Percentiles rank a stretch among this genome's conserved stretches.
These are phyloP conservation scores for Eudasyphora cyanicolor DNA, from an alignment of 2,888 invertebrate species.

Conservation along the genomic window DNA sequence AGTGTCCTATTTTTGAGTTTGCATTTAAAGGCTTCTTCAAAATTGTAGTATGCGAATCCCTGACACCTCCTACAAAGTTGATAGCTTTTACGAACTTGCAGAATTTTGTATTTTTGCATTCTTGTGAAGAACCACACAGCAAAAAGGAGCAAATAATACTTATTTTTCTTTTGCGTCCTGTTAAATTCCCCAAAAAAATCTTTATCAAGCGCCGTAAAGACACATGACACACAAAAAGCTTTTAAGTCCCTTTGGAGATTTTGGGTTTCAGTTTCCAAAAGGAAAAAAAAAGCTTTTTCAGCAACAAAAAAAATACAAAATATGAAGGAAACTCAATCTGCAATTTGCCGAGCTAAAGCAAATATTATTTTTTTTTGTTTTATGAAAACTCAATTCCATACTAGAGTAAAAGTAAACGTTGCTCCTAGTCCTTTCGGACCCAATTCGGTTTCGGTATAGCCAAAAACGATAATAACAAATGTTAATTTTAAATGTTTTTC, in stretches of 20 bases:
- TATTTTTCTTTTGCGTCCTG: too few species aligned
- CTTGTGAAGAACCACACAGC: too few species aligned
- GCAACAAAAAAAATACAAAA: conserved; percentile 33
- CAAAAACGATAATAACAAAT: conserved; percentile 40
- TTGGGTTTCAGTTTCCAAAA: neutral
- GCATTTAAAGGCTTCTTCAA: too few species aligned
- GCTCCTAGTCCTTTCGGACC: neutral
- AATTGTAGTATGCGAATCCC: too few species aligned
- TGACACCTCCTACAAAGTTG: too few species aligned
- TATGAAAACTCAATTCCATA: neutral
- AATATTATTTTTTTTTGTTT: too few species aligned
- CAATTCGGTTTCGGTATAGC: neutral
- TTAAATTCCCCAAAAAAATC: neutral
- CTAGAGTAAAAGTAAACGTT: neutral
- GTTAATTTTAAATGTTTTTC: conserved; percentile 34
- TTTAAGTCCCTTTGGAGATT: conserved; percentile 41
- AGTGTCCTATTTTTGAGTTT: too few species aligned
- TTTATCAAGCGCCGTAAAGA: neutral
- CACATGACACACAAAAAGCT: conserved; percentile 37
- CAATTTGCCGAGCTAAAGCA: neutral
- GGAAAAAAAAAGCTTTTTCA: neutral
- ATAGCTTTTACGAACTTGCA: too few species aligned
- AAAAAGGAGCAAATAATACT: too few species aligned
- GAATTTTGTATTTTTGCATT: too few species aligned
- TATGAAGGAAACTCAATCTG: neutral